phyloP scores from a whole-genome alignment of 1,140 invertebrate genomes.

The Pseudobourletiella spinata region DNA sequence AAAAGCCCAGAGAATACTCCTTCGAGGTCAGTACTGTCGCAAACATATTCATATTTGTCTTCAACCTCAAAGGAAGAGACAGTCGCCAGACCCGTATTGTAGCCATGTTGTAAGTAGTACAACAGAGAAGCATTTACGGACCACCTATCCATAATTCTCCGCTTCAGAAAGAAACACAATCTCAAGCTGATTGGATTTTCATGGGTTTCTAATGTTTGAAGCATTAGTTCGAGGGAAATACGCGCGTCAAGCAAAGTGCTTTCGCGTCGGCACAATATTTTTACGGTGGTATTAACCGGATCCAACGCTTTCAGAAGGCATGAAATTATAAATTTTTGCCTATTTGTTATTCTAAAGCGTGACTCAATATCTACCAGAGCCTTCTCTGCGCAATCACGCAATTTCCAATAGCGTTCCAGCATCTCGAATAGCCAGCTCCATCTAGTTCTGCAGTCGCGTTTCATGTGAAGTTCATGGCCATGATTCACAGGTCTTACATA shows the following conservation, averaged over 20 bases:
- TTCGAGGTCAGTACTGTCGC: background rate
- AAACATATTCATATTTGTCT: background rate
- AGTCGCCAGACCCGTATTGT: background rate
- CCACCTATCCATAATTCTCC: background rate
- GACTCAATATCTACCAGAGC: background rate
- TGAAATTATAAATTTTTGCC: background rate
- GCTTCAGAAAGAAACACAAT: background rate
- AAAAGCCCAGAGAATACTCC: background rate
- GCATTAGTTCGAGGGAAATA: background rate
- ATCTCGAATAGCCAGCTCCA: constrained; percentile 1
- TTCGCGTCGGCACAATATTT: constrained; percentile 1
- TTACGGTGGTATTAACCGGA: background rate
- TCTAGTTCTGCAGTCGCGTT: background rate
- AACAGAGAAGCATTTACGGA: background rate
- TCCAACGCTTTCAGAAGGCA: background rate
- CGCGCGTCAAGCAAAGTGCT: background rate
- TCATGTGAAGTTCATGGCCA: no score
- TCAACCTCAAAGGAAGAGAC: background rate
- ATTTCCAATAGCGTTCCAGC: background rate
- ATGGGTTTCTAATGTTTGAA: background rate
- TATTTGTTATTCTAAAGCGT: background rate
- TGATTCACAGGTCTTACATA: no score
- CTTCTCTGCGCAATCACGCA: background rate
- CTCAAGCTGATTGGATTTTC: background rate
- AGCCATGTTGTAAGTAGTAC: background rate